Base-by-base conservation (phyloP, 2,113 vertebrate genomes). In the Sinocyclocheilus rhinocerous region DNA sequence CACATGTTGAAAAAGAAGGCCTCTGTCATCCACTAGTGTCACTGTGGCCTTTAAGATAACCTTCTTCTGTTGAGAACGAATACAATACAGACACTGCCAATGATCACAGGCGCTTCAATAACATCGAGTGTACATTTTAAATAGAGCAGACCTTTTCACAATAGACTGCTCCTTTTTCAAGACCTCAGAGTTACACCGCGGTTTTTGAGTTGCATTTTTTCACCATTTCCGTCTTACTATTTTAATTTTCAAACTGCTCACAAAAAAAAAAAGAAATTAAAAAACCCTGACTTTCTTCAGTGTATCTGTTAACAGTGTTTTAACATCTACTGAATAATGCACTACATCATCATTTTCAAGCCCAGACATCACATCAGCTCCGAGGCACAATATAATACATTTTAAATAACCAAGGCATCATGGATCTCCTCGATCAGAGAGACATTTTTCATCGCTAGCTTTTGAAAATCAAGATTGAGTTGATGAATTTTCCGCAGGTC, bases 1-100 rank as follows among this genome's bases (percentile, higher is more conserved):
- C 84, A 83, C 80, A 24, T 48, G 22, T 75, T 83, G 63, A 18
- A 73, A 85, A 89, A 86, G 77, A 93, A 90, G 91, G 79, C 90
- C 82, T 87, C 89, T 88, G 89, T 81, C 90, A 81, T 85, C 61
- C 83, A 67, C 29, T 65, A 63, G 65, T 57, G 75, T 84, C 39
- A 80, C 45, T 69, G 88, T 87, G 78, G 86, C 70, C 76, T 81
- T 42, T 42, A 63, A 52, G 82, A 89, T 84, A 84, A 87, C 82
- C 78, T 75, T 70, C 72, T 45, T 87, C 70, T 76, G 78, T 76
- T 52, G 29, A 57, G n/a, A 72, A 29, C 22, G 24, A 82, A 82
- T 42, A 78, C 69, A 84, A 50, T 70, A 57, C 70, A 55, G 83
- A 81, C 81, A 69, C 26, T 0, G 24, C 67, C 76, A 76, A 69